Evolutionary conservation across 2,113 vertebrate genomes (phyloP).

Genomic region (Nycticryphes semicollaris): DNA sequence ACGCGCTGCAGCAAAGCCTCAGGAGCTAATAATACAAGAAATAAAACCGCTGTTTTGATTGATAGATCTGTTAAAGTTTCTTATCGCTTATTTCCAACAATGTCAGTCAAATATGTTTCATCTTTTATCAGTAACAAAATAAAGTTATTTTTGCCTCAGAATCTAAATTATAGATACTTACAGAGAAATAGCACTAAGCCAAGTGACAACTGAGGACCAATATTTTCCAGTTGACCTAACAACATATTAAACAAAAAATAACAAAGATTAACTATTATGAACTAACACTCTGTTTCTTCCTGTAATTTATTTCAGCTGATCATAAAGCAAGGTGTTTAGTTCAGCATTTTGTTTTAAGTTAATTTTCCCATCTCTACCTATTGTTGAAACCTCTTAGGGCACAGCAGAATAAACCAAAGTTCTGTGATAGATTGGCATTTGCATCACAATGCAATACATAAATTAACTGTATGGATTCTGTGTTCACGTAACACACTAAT

Average conservation of each 20-base stretch:
- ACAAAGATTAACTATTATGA: not conserved
- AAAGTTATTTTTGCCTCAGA: conserved; percentile 52
- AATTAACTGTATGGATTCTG: not conserved
- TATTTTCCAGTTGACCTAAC: not conserved
- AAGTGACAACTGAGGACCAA: not conserved
- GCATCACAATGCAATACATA: not conserved
- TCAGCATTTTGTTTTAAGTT: not conserved
- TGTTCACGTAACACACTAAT: not conserved
- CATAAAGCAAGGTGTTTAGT: not conserved
- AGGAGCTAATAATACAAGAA: conserved; percentile 64
- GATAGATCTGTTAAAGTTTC: conserved; percentile 67
- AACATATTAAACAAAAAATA: not conserved
- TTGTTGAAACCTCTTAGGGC: not conserved
- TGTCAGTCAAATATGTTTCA: conserved; percentile 63
- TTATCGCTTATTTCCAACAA: conserved; percentile 66
- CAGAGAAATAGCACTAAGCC: not conserved
- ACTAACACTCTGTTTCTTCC: not conserved
- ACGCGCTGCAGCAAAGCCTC: conserved; percentile 41
- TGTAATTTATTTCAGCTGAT: not conserved
- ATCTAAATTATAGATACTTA: conserved; percentile 30
- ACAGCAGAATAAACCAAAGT: not conserved
- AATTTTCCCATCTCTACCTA: not conserved
- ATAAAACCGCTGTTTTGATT: conserved; percentile 67
- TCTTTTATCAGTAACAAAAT: conserved; percentile 48
- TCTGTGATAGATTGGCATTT: not conserved